Base-by-base conservation (phyloP, 2,797 vertebrate species). In the Artibeus lituratus region DNA sequence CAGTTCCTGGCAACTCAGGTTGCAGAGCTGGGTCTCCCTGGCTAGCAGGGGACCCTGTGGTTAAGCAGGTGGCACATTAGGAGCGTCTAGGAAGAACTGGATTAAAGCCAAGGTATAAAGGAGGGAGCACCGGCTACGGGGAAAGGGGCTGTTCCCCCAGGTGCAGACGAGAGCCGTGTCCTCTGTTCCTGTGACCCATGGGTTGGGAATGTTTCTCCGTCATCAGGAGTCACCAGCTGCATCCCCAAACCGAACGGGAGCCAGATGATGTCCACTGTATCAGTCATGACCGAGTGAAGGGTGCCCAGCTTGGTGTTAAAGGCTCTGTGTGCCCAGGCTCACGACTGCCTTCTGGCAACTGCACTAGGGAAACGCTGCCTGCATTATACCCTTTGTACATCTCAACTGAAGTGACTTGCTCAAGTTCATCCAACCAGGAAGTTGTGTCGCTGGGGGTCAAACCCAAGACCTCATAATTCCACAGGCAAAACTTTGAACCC, bases 231-330 rank as follows among this genome's bases (percentile, higher is more conserved):
- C 12, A 21, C 67, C 51, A 35, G 2, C 35, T 32, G 32, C 12
- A 19, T 29, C 72, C 49, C 76, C 22, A n/a, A 2, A 5, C 67
- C n/a, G 2, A 51, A 39, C 44, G 59, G 93, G 53, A 76, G 37
- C 5, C 5, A 29, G 22, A 16, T 29, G 3, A 32, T 35, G 39
- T 10, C 76, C 81, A 0, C 10, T 10, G 4, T 14, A 3, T 18
- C 29, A 11, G 35, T 26, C 14, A 16, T 5, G 10, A 10, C 26
- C 1, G 0, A 1, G 21, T 1, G 14, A 22, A 4, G 10, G 65
- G 1, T 26, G 47, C 55, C 16, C 24, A 6, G 10, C 24, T 0
- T n/a, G 42, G 6, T 6, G 37, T 39, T 51, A 15, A 12, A 16
- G 19, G 47, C 26, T 16, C 53, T 35, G 2, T 32, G 44, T 44